A percentile compares a stretch with the other conserved stretches of the same genome.
These are phyloP conservation scores for Diorhabda elongata DNA, from an alignment of 1,140 invertebrate genomes.

Conservation along the genomic window DNA sequence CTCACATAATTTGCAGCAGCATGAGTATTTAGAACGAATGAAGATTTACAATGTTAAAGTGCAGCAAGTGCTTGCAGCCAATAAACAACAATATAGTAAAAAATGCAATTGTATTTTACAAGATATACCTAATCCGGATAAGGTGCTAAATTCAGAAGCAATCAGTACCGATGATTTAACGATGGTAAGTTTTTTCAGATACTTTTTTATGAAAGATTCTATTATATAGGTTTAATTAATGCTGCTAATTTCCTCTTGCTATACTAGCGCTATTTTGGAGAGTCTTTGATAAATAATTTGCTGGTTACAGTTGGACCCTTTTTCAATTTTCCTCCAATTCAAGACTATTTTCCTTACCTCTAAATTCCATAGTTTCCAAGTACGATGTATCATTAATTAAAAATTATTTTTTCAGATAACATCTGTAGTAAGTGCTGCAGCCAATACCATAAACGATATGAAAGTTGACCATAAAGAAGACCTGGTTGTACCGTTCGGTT, in stretches of 20 bases:
- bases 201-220: too few species aligned
- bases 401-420: conserved; percentile 54
- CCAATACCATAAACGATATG: conserved; percentile 63
- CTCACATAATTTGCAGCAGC: conserved; percentile 72
- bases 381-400: background rate
- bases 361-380: too few species aligned
- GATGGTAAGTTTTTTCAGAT: conserved; percentile 50
- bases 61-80: conserved; percentile 51
- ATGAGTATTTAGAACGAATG: conserved; percentile 73
- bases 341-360: too few species aligned
- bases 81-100: conserved; percentile 46
- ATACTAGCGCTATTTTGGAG: too few species aligned
- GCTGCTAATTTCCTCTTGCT: too few species aligned
- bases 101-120: conserved; percentile 49
- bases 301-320: too few species aligned
- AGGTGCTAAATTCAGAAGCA: conserved; percentile 52
- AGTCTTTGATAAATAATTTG: too few species aligned
- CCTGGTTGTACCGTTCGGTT: conserved; percentile 70
- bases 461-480: conserved; percentile 79
- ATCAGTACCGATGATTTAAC: conserved; percentile 52
- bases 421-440: conserved; percentile 60
- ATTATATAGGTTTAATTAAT: too few species aligned
- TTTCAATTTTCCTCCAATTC: too few species aligned
- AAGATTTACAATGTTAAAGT: conserved; percentile 64
- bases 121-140: conserved; percentile 60